A percentile compares a stretch with the other conserved stretches of the same genome.
phyloP scores from a whole-genome alignment of 2,797 vertebrate genomes.

The Gallirallus australis region DNA sequence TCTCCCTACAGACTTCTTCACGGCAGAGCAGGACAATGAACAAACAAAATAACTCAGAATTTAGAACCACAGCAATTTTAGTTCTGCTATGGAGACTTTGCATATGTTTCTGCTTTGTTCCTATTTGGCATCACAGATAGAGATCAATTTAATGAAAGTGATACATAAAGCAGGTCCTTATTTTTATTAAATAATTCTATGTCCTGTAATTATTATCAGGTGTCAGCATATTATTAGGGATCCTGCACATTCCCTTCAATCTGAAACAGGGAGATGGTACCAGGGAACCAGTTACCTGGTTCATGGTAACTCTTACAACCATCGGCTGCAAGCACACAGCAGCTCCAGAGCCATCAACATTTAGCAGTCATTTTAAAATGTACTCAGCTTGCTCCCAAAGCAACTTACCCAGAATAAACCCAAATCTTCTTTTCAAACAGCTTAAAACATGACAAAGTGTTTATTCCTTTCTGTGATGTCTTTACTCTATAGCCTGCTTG shows the following conservation, averaged over 20 bases:
- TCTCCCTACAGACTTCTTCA: not conserved
- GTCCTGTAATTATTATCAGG: not conserved
- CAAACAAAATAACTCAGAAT: not conserved
- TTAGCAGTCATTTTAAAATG: conserved; percentile 14
- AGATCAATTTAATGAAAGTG: not conserved
- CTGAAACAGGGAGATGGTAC: not conserved
- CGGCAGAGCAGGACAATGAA: not conserved
- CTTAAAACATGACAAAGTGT: conserved; percentile 43
- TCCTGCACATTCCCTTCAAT: not conserved
- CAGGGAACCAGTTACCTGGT: too few species aligned
- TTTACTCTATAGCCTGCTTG: not conserved
- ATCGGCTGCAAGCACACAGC: not conserved
- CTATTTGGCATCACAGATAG: not conserved
- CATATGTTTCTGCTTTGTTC: not conserved
- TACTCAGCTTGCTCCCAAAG: not conserved
- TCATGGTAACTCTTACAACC: not conserved
- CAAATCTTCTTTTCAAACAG: conserved; percentile 52
- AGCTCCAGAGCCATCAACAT: not conserved
- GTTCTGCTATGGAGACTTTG: not conserved
- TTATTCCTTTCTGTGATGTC: conserved; percentile 45
- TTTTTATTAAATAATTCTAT: not conserved
- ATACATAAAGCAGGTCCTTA: not conserved
- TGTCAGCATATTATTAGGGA: not conserved
- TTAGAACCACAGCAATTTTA: not conserved
- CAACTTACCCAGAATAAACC: conserved; percentile 52